phyloP scores from a whole-genome alignment of 2,113 vertebrate species.

The Thinocorus orbignyianus region DNA sequence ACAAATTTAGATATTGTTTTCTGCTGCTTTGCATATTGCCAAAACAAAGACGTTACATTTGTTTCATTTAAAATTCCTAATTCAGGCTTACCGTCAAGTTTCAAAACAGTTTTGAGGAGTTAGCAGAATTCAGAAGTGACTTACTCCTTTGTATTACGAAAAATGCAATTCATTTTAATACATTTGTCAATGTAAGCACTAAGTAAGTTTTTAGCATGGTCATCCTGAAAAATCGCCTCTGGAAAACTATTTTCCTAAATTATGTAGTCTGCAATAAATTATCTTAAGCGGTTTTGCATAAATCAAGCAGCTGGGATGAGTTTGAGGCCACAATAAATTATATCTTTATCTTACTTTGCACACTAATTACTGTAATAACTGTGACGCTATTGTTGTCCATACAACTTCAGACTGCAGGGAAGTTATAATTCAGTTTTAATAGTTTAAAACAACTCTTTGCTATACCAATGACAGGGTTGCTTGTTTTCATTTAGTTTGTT shows the following conservation, averaged over 20 bases:
- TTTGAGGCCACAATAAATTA: background rate
- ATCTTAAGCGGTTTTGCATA: slow-evolving; percentile 21
- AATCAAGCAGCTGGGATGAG: background rate
- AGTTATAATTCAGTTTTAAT: slow-evolving; percentile 50
- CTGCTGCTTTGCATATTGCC: background rate
- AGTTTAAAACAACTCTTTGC: slow-evolving; percentile 37
- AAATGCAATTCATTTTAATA: background rate
- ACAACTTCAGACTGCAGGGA: slow-evolving; percentile 3
- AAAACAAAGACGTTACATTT: background rate
- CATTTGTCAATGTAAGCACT: background rate
- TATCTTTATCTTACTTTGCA: background rate
- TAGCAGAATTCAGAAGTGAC: slow-evolving; percentile 2
- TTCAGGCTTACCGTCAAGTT: background rate
- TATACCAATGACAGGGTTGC: background rate
- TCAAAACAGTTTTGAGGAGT: background rate
- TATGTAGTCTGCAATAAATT: background rate
- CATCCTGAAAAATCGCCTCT: background rate
- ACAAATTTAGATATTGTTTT: background rate
- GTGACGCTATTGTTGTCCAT: background rate
- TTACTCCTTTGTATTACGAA: background rate
- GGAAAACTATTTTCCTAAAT: slow-evolving; percentile 16
- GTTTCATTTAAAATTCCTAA: background rate
- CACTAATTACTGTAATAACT: background rate
- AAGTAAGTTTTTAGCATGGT: background rate
- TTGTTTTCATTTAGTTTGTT: slow-evolving; percentile 45